Evolutionary conservation across 2,797 vertebrate species (phyloP), one percentile per base, ranked within the genome.

Genomic region (Enoplosus armatus): DNA sequence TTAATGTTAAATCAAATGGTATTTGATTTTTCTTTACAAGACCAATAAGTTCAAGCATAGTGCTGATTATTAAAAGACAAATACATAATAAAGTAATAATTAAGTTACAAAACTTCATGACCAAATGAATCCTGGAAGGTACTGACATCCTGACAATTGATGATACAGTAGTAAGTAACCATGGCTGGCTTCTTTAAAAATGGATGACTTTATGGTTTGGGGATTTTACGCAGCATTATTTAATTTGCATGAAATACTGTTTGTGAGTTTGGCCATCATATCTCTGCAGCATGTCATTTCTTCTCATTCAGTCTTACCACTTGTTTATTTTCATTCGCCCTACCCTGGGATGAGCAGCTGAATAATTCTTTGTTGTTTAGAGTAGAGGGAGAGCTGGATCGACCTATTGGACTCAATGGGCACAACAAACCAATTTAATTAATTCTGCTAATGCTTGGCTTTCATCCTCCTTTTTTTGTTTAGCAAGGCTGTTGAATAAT

Each of bases 351-450:
- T 33, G 64, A 86, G 75, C 73, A 54, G 64, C 80, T 72, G 73
- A 87, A 83, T 86, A 72, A 85, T 85, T 78, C 29, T 75, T 73
- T 82, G 63, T 78, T 83, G 84, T 75, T 83, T 48, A 87, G 50
- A 79, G 75, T 22, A 37, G 72, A 47, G 67, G 74, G 61, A 82
- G 66, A 70, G 79, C 73, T 67, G n/a, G 27, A 83, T 77, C 22
- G 48, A 84, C 80, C 70, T 82, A 51, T 66, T 83, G 70, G 70
- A 79, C 70, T 83, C 43, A 72, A 55, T 66, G 65, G 50, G 54
- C 62, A 75, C 67, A 83, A 78, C 66, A 87, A 88, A 85, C 62
- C 84, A 89, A 71, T 89, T 85, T 75, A 79, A 89, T 89, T 85
- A 77, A 81, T 80, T 85, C 59, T 61, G 68, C 75, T 85, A 85